Base-by-base conservation (phyloP, 2,888 invertebrate species). In the Cataglyphis rosenhaueri region DNA sequence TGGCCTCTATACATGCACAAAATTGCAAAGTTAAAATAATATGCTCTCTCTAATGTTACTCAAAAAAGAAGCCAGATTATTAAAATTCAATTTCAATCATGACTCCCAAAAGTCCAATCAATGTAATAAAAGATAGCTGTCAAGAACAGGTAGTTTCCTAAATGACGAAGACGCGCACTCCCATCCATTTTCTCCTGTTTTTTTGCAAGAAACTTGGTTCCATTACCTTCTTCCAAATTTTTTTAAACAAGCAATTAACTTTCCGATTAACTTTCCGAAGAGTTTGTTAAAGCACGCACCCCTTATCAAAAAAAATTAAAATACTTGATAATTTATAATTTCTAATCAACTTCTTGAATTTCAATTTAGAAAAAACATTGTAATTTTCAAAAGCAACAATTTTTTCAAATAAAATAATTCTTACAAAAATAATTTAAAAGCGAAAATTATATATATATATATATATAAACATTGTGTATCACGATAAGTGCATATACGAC, bases 101-200 rank as follows among this genome's bases (percentile, higher is more conserved):
- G 86, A 86, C 88, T 89, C 85, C 82, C 88, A 91, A 90, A 91
- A 91, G 91, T 88, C 87, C 91, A 91, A 91, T 91, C 91, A 91
- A 90, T 89, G 87, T 87, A 87, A 90, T 91, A 90, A 88, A 89
- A 88, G 86, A 83, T 85, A 85, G 84, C 90, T 92, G 92, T 91
- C 92, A 92, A 89, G 85, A 84, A 75, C 92, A 92, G 91, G 89
- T 87, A 91, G 90, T 91, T 91, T 87, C 84, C 84, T 90, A 92
- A 92, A 92, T 85, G 83, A 89, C 83, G 84, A 85, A 82, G 64
- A 48, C 79, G 81, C 68, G 61, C 44, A 66, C 9, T 21, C n/a
- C 35, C 66, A 66, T 66, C 66, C 65, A 57, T 52, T 79, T 25
- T 59, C 65, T 70, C 35, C 12, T 32, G 25, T 25, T 70, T 74